Conservation (phyloP, 2,888 invertebrate species). For the Eristalis pertinax region DNA sequence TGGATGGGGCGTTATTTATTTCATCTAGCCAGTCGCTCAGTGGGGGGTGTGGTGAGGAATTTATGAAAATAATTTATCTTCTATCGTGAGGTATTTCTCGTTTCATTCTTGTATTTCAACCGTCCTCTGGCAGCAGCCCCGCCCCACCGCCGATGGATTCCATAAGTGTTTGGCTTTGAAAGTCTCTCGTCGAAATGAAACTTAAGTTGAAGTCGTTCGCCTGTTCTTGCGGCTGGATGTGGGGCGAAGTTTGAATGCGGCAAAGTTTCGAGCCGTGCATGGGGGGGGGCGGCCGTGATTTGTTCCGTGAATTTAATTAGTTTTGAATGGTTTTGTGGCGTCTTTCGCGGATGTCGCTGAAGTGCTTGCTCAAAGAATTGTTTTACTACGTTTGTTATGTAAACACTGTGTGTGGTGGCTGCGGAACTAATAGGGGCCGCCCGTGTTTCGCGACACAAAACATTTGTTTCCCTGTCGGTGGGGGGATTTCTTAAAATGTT, state of each 20-base stretch:
- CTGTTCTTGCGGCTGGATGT: neutral
- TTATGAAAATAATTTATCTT: slow-evolving; percentile 48
- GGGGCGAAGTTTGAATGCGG: neutral
- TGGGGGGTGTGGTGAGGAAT: neutral
- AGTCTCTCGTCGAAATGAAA: neutral
- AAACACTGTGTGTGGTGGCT: neutral
- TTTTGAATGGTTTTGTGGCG: neutral
- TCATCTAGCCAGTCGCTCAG: neutral
- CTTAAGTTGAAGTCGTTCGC: neutral
- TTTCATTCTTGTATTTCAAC: neutral
- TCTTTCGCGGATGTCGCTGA: neutral
- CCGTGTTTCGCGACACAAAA: too few species aligned
- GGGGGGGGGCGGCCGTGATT: neutral
- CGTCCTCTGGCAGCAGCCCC: neutral
- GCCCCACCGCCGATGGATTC: neutral
- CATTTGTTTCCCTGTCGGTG: too few species aligned
- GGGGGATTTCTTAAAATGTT: too few species aligned
- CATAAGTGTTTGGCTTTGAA: neutral
- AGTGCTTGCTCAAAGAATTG: neutral
- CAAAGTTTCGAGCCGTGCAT: neutral
- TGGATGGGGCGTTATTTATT: slow-evolving; percentile 3
- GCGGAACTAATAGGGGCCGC: too few species aligned
- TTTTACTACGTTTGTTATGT: neutral
- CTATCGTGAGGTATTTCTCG: neutral
- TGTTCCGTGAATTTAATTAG: neutral